These are phyloP conservation scores for Agonopterix heracliana DNA, from an alignment of 2,888 invertebrate species.

Conservation along the genomic window DNA sequence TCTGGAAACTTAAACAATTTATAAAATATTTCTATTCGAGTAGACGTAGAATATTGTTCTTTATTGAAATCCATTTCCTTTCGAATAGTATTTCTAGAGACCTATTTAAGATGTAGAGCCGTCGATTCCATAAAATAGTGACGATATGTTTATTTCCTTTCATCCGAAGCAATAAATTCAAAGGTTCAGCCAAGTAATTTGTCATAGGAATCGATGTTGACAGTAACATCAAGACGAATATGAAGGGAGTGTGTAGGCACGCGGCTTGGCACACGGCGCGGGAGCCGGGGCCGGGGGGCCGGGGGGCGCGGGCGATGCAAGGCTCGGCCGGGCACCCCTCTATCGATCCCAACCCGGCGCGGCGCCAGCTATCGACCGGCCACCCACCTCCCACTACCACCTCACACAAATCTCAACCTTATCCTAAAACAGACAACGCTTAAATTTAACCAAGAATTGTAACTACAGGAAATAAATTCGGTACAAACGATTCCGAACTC, in stretches of 20 bases:
- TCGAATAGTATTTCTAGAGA: no score
- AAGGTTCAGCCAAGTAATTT: no score
- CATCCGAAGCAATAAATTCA: no score
- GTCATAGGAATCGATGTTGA: no score
- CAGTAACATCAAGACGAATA: conserved; percentile 19
- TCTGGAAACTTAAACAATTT: no score
- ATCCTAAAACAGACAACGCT: conserved; percentile 31
- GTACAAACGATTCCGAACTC: conserved; percentile 53
- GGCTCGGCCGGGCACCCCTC: conserved; percentile 22
- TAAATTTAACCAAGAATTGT: conserved; percentile 26
- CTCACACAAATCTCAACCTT: conserved; percentile 56
- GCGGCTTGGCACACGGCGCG: conserved; percentile 34
- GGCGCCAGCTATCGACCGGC: conserved; percentile 62
- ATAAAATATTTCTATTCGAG: no score
- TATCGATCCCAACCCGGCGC: conserved; percentile 51
- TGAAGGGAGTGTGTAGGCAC: conserved; percentile 45
- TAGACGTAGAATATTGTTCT: no score
- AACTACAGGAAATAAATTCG: conserved; percentile 15
- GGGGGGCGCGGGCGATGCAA: conserved; percentile 42
- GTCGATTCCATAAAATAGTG: no score
- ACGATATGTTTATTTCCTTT: no score
- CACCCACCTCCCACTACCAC: conserved; percentile 41
- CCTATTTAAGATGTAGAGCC: no score
- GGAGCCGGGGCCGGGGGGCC: conserved; percentile 30
- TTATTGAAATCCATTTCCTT: no score